Evolutionary conservation across 2,888 invertebrate species (phyloP).

Genomic region (Andrena praecox): DNA sequence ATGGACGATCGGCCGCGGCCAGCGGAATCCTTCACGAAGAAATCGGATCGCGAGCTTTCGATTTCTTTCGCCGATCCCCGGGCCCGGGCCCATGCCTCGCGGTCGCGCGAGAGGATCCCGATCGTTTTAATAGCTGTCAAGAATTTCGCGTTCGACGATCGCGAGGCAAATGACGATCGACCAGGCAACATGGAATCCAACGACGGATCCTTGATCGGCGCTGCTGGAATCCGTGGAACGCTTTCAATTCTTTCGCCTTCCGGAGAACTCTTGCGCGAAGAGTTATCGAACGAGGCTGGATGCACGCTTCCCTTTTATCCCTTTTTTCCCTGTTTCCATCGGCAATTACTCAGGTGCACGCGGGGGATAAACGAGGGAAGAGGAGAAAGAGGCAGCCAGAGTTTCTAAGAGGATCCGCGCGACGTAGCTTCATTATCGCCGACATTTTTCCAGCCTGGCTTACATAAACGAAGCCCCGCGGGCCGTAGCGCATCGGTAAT

Average conservation of each 20-base stretch:
- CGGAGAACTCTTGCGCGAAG: background rate
- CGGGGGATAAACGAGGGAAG: too few relatives aligned
- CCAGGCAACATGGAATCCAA: constrained; percentile 7
- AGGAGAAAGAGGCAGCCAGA: too few relatives aligned
- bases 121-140: constrained; percentile 49
- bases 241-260: background rate
- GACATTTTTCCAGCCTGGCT: constrained; percentile 24
- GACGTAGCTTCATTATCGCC: constrained; percentile 10
- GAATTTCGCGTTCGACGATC: constrained; percentile 50
- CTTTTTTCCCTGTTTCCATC: too few relatives aligned
- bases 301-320: too few relatives aligned
- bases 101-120: constrained; percentile 25
- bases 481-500: constrained; percentile 52
- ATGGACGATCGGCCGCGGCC: constrained; percentile 21
- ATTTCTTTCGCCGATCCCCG: constrained; percentile 40
- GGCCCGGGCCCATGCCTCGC: constrained; percentile 21
- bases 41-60: constrained; percentile 60
- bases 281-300: background rate
- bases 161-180: constrained; percentile 39
- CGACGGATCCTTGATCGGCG: constrained; percentile 8
- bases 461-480: constrained; percentile 38
- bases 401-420: constrained; percentile 5
- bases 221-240: constrained; percentile 6
- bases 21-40: constrained; percentile 63
- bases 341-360: too few relatives aligned